These are phyloP conservation scores for Halcyon senegalensis DNA, from an alignment of 2,113 vertebrate genomes.

Conservation along the genomic window DNA sequence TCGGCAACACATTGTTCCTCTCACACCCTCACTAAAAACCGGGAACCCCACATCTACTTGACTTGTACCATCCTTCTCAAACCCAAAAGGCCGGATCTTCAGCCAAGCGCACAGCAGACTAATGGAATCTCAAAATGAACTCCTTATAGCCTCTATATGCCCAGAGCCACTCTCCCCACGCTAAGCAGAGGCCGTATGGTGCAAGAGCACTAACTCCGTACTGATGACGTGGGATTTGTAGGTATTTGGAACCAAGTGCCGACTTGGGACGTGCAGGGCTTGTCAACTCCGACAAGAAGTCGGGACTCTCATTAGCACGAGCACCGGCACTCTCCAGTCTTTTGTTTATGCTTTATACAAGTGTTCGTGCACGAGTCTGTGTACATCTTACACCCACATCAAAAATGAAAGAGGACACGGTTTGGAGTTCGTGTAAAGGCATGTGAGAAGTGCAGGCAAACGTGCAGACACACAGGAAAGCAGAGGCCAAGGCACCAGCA, in stretches of 20 bases:
- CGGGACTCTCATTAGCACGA: not conserved
- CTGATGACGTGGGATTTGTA: not conserved
- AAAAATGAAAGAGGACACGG: conserved; percentile 25
- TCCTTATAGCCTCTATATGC: too few relatives aligned
- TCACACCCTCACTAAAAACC: not conserved
- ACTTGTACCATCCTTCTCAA: not conserved
- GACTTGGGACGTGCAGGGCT: not conserved
- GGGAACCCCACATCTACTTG: not conserved
- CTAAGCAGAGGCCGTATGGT: not conserved
- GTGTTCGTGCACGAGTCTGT: not conserved
- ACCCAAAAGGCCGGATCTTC: not conserved
- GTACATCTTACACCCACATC: conserved; percentile 36
- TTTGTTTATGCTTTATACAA: conserved; percentile 28
- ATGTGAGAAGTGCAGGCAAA: conserved; percentile 1
- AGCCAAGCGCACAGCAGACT: not conserved
- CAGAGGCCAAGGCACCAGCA: not conserved
- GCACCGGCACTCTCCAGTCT: not conserved
- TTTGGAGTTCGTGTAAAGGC: conserved; percentile 27
- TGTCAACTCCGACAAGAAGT: not conserved
- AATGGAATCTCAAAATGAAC: not conserved
- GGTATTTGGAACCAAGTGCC: not conserved
- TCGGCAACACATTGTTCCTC: not conserved
- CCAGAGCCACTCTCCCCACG: not conserved
- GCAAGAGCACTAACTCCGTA: not conserved
- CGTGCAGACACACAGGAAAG: conserved; percentile 37